phyloP scores from a whole-genome alignment of 2,113 vertebrate genomes.

The Chaenocephalus aceratus region DNA sequence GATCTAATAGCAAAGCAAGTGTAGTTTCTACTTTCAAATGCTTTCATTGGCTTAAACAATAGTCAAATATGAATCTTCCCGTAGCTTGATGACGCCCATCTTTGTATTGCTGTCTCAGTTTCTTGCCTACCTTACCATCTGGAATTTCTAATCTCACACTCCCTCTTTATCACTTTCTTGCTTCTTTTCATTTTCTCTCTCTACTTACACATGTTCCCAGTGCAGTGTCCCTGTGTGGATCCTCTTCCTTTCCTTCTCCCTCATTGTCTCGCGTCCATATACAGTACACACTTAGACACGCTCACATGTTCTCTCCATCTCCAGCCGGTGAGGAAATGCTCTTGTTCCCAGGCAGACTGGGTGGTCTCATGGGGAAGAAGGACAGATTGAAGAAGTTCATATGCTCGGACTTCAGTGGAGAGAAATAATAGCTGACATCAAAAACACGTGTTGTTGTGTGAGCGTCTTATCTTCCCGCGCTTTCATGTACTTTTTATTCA shows the following conservation, averaged over 20 bases:
- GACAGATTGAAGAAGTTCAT: conserved; percentile 49
- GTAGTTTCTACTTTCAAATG: neutral
- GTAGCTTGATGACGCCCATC: neutral
- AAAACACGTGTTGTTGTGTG: conserved; percentile 33
- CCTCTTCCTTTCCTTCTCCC: conserved; percentile 9
- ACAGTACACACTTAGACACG: conserved; percentile 14
- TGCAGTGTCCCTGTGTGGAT: conserved; percentile 2
- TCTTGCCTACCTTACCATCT: neutral
- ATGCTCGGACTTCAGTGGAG: conserved; percentile 32
- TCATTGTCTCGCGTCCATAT: conserved; percentile 19
- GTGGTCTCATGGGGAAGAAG: conserved; percentile 56
- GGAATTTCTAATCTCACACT: neutral
- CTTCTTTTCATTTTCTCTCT: conserved; percentile 1
- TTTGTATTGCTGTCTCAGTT: neutral
- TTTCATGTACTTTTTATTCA: conserved; percentile 52
- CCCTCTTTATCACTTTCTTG: conserved; percentile 4
- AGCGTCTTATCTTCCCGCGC: conserved; percentile 38
- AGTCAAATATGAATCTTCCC: conserved; percentile 16
- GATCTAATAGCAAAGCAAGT: neutral
- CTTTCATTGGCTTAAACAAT: conserved; percentile 2
- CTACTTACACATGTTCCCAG: conserved; percentile 27
- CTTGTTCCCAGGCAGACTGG: conserved; percentile 72
- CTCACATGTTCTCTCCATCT: conserved; percentile 41
- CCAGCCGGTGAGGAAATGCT: conserved; percentile 25
- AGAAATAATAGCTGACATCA: conserved; percentile 44